Evolutionary conservation across 2,888 invertebrate species (phyloP), one percentile per base, ranked within the genome.

Genomic region (Diadromus collaris): DNA sequence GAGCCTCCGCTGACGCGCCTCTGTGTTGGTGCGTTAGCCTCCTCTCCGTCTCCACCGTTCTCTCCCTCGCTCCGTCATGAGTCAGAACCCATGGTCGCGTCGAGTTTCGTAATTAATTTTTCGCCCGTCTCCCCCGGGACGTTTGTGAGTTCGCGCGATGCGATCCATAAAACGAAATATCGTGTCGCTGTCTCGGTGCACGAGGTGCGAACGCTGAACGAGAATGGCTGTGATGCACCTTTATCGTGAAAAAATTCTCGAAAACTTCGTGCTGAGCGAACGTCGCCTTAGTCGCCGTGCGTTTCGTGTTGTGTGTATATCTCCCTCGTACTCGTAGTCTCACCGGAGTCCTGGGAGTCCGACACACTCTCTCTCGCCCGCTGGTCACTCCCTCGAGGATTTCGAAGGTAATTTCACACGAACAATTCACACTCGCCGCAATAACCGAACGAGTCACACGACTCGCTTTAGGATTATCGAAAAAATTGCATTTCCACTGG

Each of bases 81-180:
- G 85, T 88, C 88, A 88, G 86, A 86, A 86, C 71, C 84, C 84
- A 86, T 86, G 86, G 85, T 83, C 83, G 84, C 84, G 80, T 83
- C 80, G 83, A 77, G 82, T 87, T 87, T 85, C 85, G 86, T 88
- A 86, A 87, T 87, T 87, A 84, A 84, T 85, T 78, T 78, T 61
- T 76, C 61, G 76, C 54, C 76, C 74, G 69, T 69, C 58, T 48
- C 27, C 63, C 41, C 48, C 69, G 63, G 74, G 60, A 16, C 24
- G 27, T 34, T 46, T 68, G 56, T 61, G 56, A 68, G 61, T 41
- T 60, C 41, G 64, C 54, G 67, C 58, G 65, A 81, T 81, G 81
- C 80, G 70, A 73, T 78, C 76, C 67, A 76, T 71, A 69, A 73
- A 80, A 65, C 67, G 61, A 69, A 68, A 75, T 75, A 74, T 74